Evolutionary conservation across 2,113 vertebrate species (phyloP).

Genomic region (Myotis davidii): DNA sequence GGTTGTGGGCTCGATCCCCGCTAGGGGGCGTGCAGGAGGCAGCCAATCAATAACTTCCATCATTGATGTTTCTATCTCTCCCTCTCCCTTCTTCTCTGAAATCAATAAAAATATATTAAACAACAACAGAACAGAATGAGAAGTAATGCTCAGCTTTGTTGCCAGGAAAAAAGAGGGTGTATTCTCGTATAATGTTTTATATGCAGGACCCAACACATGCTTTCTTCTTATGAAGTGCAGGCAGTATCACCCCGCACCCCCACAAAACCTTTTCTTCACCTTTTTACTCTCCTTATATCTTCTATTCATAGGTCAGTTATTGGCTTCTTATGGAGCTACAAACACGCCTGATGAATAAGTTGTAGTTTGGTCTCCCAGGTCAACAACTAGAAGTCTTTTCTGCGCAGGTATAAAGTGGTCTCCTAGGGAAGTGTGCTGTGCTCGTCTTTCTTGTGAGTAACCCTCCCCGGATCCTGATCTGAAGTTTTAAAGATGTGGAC

Average conservation of each 20-base stretch:
- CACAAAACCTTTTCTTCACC: background rate
- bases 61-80: too few species aligned
- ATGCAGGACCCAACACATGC: background rate
- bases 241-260: background rate
- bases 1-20: too few species aligned
- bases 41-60: too few species aligned
- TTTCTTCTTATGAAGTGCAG: background rate
- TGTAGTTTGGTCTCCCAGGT: background rate
- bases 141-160: slow-evolving; percentile 3
- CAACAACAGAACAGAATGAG: background rate
- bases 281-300: background rate
- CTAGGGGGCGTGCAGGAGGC: too few species aligned
- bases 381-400: background rate
- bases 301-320: background rate
- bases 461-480: background rate
- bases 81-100: too few species aligned
- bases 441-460: background rate
- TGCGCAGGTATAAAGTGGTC: background rate
- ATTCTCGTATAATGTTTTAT: background rate
- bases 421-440: background rate
- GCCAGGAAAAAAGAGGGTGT: background rate
- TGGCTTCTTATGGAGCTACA: background rate
- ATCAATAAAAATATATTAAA: too few species aligned
- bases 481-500: background rate
- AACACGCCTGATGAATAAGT: background rate